Evolutionary conservation across 2,113 vertebrate genomes (phyloP), one percentile per base, ranked within the genome.

Genomic region (Aptenodytes patagonicus): DNA sequence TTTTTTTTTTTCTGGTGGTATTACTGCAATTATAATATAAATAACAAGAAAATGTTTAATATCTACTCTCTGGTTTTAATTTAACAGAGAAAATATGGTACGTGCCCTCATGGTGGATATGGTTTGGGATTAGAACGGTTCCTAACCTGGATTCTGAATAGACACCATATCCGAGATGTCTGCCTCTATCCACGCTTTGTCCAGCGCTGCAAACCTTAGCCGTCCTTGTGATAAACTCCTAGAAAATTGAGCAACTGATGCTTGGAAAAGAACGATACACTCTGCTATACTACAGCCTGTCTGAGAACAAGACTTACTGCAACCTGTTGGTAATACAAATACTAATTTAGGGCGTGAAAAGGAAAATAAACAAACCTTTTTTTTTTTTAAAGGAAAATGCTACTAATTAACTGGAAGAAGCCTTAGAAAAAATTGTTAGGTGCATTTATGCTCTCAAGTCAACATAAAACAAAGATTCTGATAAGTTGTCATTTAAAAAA

Each of bases 101-200:
- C 99, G 0, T 99, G 99, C 95, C 99, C 99, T 85, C 99, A 99
- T 0, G 99, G 99, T 1, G 99, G 99, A 1, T 99, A 99, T 1
- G 99, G 99, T 29, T 94, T 99, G 95, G 99, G 99, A 22, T 94
- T 99, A 66, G 99, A 99, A 75, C 98, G 99, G 15, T 99, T 99
- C 98, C 98, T 99, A 25, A 99, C 99, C 83, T 99, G 99, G 99
- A 98, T 99, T 76, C 99, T 99, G 88, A 99, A 99, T 87, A 98
- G 99, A 42, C 98, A 99, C 75, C 99, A 99, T 85, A 99, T 99
- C 97, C 97, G 99, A 55, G 99, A 99, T 12, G 99, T 99, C 16
- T 99, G 99, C 70, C 98, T 99, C 16, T 99, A 99, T 86, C 99
- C 99, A 1, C 99, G 99, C 46, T 99, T 99, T 32, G 98, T 99